Base-by-base conservation (phyloP, 2,888 invertebrate genomes). In the Salpingus planirostris region DNA sequence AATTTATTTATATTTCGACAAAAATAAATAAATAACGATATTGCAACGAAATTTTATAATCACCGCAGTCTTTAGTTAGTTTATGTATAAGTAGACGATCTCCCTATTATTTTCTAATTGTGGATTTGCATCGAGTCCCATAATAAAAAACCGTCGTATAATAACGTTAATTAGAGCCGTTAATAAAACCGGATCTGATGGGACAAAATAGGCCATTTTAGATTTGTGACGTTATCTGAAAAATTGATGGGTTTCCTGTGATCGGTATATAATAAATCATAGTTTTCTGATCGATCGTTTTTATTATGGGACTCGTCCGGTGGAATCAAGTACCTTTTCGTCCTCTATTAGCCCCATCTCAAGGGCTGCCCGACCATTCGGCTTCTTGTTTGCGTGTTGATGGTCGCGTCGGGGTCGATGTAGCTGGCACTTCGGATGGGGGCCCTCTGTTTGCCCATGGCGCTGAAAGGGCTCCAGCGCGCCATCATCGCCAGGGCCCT, bases 301-400 rank as follows among this genome's bases (percentile, higher is more conserved):
- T n/a, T n/a, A n/a, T n/a, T n/a, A n/a, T n/a, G n/a, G n/a, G n/a
- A n/a, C n/a, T n/a, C n/a, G n/a, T n/a, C n/a, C n/a, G n/a, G n/a
- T n/a, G n/a, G n/a, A n/a, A n/a, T n/a, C n/a, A n/a, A n/a, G n/a
- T n/a, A n/a, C n/a, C n/a, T n/a, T n/a, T n/a, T n/a, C n/a, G n/a
- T n/a, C n/a, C n/a, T n/a, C n/a, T 25, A 12, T 10, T 62, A 66
- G 32, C 69, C 69, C 69, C 69, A 69, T 42, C 69, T 57, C 25
- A 69, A 55, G 10, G 69, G 69, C 44, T 67, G 66, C 7, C 68
- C 68, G 18, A 58, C 48, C 31, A 67, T 67, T 47, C 68, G 54
- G 5, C 63, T 60, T 33, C 66, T 49, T 11, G 64, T 65, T 41
- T 65, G 63, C 7, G 64, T 59, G 30, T 60, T 64, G 29, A 61